Conservation (phyloP, 2,113 vertebrate genomes). For the Tapirus terrestris region DNA sequence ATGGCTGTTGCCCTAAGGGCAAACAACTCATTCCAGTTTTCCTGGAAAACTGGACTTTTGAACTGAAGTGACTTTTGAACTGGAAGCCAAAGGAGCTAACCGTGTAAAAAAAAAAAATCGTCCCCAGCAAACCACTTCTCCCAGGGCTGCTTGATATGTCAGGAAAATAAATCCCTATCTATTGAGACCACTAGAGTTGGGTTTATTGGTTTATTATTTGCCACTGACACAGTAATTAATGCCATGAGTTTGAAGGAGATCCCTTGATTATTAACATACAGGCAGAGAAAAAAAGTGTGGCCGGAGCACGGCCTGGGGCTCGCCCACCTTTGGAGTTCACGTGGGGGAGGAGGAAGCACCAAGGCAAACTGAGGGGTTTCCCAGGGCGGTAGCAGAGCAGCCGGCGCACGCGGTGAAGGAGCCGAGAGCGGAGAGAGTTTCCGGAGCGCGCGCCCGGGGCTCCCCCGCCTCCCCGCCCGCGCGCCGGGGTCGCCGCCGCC, state of each 20-base stretch:
- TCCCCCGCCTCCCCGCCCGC: neutral
- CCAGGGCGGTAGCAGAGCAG: accelerated
- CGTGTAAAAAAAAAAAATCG: neutral
- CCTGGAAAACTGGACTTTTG: neutral
- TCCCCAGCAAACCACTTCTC: neutral
- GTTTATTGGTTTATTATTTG: neutral
- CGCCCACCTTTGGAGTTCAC: neutral
- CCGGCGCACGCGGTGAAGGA: neutral
- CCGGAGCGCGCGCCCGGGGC: neutral
- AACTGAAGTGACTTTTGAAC: neutral
- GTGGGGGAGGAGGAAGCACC: neutral
- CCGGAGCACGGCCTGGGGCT: neutral
- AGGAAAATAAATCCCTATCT: neutral
- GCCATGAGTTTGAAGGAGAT: neutral
- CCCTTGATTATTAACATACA: neutral
- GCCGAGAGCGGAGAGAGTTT: neutral
- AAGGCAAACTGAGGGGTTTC: accelerated
- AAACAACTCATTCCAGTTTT: neutral
- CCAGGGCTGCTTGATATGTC: neutral
- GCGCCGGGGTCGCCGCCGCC: accelerated
- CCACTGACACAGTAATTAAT: neutral
- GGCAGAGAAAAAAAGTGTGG: neutral
- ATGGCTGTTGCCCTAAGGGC: no score
- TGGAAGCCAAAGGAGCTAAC: neutral
- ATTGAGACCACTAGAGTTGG: neutral